Percentiles rank a stretch among this genome's conserved stretches.
Conservation (phyloP, 2,113 vertebrate species). For the Cyprinus carpio region DNA sequence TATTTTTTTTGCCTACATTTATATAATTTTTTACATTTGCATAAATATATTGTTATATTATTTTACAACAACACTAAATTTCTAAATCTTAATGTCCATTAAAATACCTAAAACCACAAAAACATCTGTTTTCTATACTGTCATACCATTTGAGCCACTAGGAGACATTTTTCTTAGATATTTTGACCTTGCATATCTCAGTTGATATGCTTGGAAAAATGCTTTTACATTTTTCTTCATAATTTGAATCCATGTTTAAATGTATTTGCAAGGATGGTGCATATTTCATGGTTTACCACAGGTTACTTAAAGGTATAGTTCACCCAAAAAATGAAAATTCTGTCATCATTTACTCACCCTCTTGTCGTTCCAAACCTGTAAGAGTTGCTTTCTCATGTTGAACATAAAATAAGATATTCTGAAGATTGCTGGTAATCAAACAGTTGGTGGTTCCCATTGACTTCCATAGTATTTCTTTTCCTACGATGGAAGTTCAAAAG, state of each 20-base stretch:
- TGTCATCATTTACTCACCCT: too few relatives aligned
- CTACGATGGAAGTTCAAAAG: too few relatives aligned
- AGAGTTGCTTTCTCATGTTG: too few relatives aligned
- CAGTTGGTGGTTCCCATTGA: too few relatives aligned
- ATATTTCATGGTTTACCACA: not conserved
- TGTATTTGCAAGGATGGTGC: not conserved
- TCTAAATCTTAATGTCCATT: not conserved
- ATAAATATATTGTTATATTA: not conserved
- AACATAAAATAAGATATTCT: too few relatives aligned
- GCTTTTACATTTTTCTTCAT: not conserved
- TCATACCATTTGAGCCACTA: not conserved
- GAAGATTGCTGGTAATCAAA: too few relatives aligned
- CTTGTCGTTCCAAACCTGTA: too few relatives aligned
- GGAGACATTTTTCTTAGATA: not conserved
- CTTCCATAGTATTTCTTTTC: too few relatives aligned
- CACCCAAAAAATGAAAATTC: too few relatives aligned
- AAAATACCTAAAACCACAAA: not conserved
- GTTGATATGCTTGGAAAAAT: not conserved
- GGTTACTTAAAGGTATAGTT: not conserved
- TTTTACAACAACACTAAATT: too few relatives aligned
- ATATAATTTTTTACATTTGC: too few relatives aligned
- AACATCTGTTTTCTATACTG: too few relatives aligned
- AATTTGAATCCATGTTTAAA: not conserved
- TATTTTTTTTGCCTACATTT: not conserved
- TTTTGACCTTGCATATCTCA: not conserved